Evolutionary conservation across 2,888 invertebrate genomes (phyloP).

Genomic region (Drosophila fulvimacula): DNA sequence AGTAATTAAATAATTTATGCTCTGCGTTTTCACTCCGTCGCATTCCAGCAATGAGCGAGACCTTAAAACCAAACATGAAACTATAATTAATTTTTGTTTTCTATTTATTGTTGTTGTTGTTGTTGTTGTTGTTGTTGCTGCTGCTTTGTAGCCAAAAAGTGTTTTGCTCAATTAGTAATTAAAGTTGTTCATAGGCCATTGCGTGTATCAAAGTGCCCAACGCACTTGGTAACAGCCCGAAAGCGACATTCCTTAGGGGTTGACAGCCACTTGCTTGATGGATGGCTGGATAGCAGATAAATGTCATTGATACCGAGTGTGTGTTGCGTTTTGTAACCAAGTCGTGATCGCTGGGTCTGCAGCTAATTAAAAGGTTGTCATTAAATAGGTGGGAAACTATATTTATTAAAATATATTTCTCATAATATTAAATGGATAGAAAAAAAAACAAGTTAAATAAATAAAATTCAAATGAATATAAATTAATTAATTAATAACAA

Average conservation of each 20-base stretch:
- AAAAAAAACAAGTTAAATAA: too few relatives aligned
- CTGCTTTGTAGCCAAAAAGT: constrained; percentile 54
- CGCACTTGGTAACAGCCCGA: constrained; percentile 12
- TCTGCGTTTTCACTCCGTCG: constrained; percentile 63
- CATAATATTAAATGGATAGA: not conserved
- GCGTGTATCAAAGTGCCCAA: constrained; percentile 59
- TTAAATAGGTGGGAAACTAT: not conserved
- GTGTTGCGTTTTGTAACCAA: constrained; percentile 16
- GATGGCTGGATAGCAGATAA: constrained; percentile 49
- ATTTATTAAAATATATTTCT: not conserved
- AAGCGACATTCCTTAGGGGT: constrained; percentile 47
- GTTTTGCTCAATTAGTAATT: constrained; percentile 78
- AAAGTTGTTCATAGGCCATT: constrained; percentile 69
- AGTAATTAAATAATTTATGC: constrained; percentile 81
- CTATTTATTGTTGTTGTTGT: constrained; percentile 3
- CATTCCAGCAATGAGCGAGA: constrained; percentile 33
- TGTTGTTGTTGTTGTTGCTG: constrained; percentile 14
- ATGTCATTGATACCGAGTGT: constrained; percentile 33
- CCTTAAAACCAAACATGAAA: constrained; percentile 67
- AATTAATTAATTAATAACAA: too few relatives aligned
- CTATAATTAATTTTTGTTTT: constrained; percentile 67
- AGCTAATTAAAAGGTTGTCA: not conserved
- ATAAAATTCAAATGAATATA: too few relatives aligned
- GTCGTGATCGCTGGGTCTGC: not conserved
- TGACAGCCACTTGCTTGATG: constrained; percentile 40